Percentiles rank a stretch among this genome's conserved stretches.
Conservation (phyloP, 2,888 invertebrate genomes). For the Cenopis cana region DNA sequence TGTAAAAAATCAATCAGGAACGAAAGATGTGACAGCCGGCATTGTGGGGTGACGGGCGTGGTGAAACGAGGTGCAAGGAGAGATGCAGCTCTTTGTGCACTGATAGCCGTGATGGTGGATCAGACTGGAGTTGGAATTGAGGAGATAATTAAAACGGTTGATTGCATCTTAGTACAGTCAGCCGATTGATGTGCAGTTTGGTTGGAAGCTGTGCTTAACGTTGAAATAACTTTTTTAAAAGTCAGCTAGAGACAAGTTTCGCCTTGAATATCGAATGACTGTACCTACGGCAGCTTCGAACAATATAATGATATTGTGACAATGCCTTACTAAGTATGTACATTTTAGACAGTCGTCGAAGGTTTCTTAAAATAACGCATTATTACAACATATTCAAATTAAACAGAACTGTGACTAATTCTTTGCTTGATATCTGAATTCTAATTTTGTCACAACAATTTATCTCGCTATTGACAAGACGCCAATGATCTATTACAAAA, state of each 20-base stretch:
- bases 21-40: constrained; percentile 73
- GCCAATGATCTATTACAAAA: constrained; percentile 33
- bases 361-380: not conserved
- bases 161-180: constrained; percentile 13
- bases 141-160: constrained; percentile 48
- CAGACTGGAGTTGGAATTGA: constrained; percentile 49
- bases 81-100: constrained; percentile 73
- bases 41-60: constrained; percentile 77
- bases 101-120: constrained; percentile 64
- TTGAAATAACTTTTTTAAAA: not conserved
- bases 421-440: constrained; percentile 16
- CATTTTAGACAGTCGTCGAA: not conserved
- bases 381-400: constrained; percentile 3
- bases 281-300: not conserved
- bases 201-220: not conserved
- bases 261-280: not conserved
- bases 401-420: constrained; percentile 19
- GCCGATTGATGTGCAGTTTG: not conserved
- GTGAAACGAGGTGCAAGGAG: constrained; percentile 72
- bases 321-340: not conserved
- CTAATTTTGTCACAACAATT: constrained; percentile 21
- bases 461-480: constrained; percentile 28
- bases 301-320: not conserved
- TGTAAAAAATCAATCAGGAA: constrained; percentile 80
- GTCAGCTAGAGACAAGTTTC: not conserved